Percentiles rank a stretch among this genome's conserved stretches.
Evolutionary conservation across 2,888 invertebrate genomes (phyloP).

Genomic region (Ceriagrion tenellum): DNA sequence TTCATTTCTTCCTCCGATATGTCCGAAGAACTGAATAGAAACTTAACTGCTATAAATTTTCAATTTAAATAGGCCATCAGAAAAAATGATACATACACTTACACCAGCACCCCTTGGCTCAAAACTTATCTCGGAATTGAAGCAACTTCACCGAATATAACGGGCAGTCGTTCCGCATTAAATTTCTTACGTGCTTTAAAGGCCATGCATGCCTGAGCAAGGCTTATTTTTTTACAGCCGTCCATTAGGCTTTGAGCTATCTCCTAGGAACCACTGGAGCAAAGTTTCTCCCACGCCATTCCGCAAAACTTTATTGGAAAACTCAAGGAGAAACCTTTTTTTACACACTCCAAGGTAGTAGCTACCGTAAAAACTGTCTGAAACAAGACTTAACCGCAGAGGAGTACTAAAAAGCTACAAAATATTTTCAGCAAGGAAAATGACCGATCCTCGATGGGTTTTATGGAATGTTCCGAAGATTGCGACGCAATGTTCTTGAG

Average conservation of each 20-base stretch:
- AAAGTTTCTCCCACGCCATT: background rate
- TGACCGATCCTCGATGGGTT: background rate
- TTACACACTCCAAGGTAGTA: background rate
- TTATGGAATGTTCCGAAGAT: background rate
- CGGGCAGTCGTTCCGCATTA: no score
- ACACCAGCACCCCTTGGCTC: no score
- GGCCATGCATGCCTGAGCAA: no score
- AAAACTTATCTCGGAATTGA: no score
- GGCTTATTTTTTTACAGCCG: no score
- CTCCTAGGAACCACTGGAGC: background rate
- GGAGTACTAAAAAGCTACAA: background rate
- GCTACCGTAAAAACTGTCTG: background rate
- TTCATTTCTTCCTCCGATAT: no score
- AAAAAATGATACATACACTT: no score
- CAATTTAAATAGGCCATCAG: no score
- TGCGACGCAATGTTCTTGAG: background rate
- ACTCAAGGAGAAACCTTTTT: background rate
- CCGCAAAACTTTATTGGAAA: background rate
- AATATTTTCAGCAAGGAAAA: background rate
- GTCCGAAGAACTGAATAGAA: no score
- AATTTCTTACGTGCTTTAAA: no score
- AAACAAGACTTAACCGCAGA: background rate
- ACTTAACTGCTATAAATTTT: no score
- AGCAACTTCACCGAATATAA: no score
- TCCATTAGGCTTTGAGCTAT: background rate